Percentiles rank a stretch among this genome's conserved stretches.
Conservation (phyloP, 2,888 invertebrate species). For the Tetrapedia diversipes region DNA sequence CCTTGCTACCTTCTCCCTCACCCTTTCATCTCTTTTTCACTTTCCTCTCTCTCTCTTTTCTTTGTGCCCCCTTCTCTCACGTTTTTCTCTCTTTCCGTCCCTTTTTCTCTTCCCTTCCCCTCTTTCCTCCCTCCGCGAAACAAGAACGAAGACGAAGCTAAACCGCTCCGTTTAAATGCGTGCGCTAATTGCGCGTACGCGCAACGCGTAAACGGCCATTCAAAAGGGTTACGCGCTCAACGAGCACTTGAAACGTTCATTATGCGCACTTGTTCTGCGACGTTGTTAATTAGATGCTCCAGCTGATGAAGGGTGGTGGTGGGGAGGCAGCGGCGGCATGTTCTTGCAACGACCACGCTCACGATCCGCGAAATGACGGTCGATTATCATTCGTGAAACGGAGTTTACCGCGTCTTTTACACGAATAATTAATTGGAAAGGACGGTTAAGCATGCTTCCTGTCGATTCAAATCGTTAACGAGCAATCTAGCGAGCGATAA, state of each 20-base stretch:
- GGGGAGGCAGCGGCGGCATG: conserved; percentile 20
- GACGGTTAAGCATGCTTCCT: too few species aligned
- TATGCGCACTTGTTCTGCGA: conserved; percentile 68
- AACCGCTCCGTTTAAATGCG: conserved; percentile 66
- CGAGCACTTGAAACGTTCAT: conserved; percentile 66
- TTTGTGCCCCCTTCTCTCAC: too few species aligned
- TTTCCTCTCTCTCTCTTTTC: too few species aligned
- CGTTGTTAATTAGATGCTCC: conserved; percentile 67
- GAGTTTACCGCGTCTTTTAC: neutral
- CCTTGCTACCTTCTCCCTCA: too few species aligned
- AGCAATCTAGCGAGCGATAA: neutral
- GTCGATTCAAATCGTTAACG: neutral
- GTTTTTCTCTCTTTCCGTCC: too few species aligned
- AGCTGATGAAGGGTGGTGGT: neutral
- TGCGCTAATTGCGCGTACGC: conserved; percentile 69
- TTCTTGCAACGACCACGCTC: conserved; percentile 20
- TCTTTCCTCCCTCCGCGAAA: conserved; percentile 8
- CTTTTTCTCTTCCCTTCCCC: too few species aligned
- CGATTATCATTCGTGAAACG: conserved; percentile 2
- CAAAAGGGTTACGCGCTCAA: conserved; percentile 62
- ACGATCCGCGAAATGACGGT: conserved; percentile 18
- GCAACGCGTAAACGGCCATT: conserved; percentile 64
- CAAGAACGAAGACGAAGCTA: conserved; percentile 63
- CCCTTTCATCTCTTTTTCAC: too few species aligned
- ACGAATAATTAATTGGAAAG: neutral